These are phyloP conservation scores for Drosophila persimilis DNA, from an alignment of 1,140 invertebrate species.

Conservation along the genomic window DNA sequence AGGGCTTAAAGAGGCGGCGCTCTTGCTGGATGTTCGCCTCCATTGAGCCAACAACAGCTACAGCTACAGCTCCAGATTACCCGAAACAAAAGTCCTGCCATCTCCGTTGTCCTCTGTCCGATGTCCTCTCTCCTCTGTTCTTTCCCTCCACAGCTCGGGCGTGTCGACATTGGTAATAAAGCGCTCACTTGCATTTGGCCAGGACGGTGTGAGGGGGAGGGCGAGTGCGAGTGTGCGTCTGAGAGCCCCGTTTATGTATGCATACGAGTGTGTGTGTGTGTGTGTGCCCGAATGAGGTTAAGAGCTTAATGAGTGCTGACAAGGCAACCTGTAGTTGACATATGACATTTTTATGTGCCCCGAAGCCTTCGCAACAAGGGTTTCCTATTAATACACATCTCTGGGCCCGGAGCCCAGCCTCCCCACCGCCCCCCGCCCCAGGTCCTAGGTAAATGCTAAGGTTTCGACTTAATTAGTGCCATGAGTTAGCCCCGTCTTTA, in stretches of 20 bases:
- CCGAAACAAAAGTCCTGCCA: constrained; percentile 36
- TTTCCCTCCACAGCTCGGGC: constrained; percentile 16
- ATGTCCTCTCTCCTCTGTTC: constrained; percentile 2
- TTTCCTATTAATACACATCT: constrained; percentile 65
- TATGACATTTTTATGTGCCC: constrained; percentile 78
- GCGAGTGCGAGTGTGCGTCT: not conserved
- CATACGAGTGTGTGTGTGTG: too few species aligned
- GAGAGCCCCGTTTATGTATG: too few species aligned
- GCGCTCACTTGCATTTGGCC: constrained; percentile 68
- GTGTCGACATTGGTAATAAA: constrained; percentile 79
- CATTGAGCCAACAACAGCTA: too few species aligned
- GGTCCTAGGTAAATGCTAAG: constrained; percentile 76
- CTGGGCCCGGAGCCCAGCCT: constrained; percentile 8
- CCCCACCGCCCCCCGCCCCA: not conserved
- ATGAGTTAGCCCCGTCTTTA: constrained; percentile 50
- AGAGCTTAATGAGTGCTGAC: constrained; percentile 76
- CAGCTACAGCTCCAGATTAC: not conserved
- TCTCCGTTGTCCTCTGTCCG: constrained; percentile 17
- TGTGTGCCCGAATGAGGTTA: constrained; percentile 64
- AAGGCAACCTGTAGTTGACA: constrained; percentile 73
- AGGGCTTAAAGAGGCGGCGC: constrained; percentile 22
- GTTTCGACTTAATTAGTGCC: constrained; percentile 74
- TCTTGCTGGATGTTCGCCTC: too few species aligned
- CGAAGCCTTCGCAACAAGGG: constrained; percentile 55
- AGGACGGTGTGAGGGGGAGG: constrained; percentile 16